Conservation (phyloP, 2,888 invertebrate species). For the Unio delphinus region DNA sequence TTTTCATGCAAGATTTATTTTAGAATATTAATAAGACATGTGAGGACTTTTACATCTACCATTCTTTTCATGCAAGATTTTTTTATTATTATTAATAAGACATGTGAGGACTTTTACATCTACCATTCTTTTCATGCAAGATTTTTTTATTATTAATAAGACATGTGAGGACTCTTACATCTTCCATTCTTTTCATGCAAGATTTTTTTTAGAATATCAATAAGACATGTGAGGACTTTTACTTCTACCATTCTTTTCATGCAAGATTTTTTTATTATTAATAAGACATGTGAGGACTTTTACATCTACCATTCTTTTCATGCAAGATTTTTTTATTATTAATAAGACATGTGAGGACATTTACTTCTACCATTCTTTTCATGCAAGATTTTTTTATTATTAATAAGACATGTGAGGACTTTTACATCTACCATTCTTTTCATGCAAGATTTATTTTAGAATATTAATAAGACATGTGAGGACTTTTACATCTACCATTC, state of each 20-base stretch:
- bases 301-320: background rate
- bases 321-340: no score
- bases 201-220: no score
- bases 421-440: background rate
- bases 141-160: conserved; percentile 8
- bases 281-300: conserved; percentile 48
- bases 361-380: background rate
- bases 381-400: no score
- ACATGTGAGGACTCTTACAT: conserved; percentile 44
- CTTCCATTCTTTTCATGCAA: background rate
- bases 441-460: no score
- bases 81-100: conserved; percentile 14
- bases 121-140: background rate
- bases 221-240: conserved; percentile 48
- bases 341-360: conserved; percentile 48
- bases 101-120: conserved; percentile 42
- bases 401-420: conserved; percentile 48
- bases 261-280: no score
- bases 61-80: background rate
- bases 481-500: no score
- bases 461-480: no score
- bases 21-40: conserved; percentile 37
- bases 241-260: background rate
- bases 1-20: background rate
- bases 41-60: conserved; percentile 21